Base-by-base conservation (phyloP, 2,113 vertebrate species). In the Hydrolagus affinis region DNA sequence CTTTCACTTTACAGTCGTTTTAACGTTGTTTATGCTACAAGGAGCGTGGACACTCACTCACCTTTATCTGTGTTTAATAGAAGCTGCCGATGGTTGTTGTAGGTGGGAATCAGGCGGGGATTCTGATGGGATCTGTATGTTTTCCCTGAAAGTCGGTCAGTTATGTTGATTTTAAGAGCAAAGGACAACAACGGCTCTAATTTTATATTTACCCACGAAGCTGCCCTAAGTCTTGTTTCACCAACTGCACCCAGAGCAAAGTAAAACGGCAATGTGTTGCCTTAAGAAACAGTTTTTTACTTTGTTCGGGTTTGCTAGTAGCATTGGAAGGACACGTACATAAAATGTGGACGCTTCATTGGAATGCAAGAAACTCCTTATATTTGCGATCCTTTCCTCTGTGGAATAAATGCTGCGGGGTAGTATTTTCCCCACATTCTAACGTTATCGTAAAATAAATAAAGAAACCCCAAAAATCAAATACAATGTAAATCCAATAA, bases 81-180 rank as follows among this genome's bases (percentile, higher is more conserved):
- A 83, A 68, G 25, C 60, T 83, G 10, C 30, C 14, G 21, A 28
- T 80, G 2, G 25, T 32, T 83, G 25, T 80, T 83, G 60, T 15
- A 30, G 78, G 25, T 68, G 78, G 78, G 78, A 83, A 32, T 25
- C 14, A 30, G 17, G 59, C 59, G 76, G 78, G 28, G 66, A 60
- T 62, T 83, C 62, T 66, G 25, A 68, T 66, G 25, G 62, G 60
- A 10, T 83, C 28, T 83, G 23, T 25, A 21, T 83, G 32, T 60
- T 83, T 83, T 66, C 59, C 25, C 60, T 30, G 78, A 64, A 83
- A 23, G 78, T 10, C 66, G 11, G 59, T 30, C 9, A 30, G 60
- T 66, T 66, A 59, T 66, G 32, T 83, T 83, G 78, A 83, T 62
- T 83, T 32, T 83, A 32, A 62, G 60, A 68, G 8, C 78, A 68